Conservation (phyloP, 2,797 vertebrate species). For the Macropodus opercularis region DNA sequence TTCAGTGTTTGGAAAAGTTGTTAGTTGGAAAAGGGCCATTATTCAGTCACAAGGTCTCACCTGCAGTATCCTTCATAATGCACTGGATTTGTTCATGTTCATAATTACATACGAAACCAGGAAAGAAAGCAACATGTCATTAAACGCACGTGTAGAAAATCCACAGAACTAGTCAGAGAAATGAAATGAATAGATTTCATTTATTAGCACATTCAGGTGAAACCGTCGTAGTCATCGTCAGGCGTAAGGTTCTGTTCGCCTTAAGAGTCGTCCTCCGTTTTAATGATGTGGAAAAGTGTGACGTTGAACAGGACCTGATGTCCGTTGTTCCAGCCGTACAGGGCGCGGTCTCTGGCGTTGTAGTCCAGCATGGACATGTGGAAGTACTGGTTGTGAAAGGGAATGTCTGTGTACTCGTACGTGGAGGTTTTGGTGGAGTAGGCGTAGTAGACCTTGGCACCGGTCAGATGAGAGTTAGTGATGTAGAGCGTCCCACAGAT, state of each 20-base stretch:
- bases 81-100: background rate
- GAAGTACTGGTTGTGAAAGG: constrained; percentile 98
- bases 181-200: constrained; percentile 33
- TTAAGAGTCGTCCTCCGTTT: constrained; percentile 94
- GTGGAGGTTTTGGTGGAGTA: constrained; percentile 96
- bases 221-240: constrained; percentile 22
- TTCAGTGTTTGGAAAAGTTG: constrained; percentile 23
- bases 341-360: constrained; percentile 93
- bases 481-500: constrained; percentile 98
- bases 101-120: constrained; percentile 22
- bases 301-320: constrained; percentile 99
- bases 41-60: constrained; percentile 19
- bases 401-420: constrained; percentile 97
- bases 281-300: constrained; percentile 98
- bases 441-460: constrained; percentile 98
- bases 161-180: background rate
- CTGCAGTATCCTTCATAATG: constrained; percentile 15
- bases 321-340: constrained; percentile 99
- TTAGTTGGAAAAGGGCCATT: constrained; percentile 17
- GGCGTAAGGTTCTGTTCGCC: background rate
- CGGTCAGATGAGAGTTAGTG: constrained; percentile 97
- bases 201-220: constrained; percentile 57
- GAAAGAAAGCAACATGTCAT: constrained; percentile 5
- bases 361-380: constrained; percentile 99
- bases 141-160: constrained; percentile 8